Conservation (phyloP, 2,797 vertebrate genomes). For the Manis javanica region DNA sequence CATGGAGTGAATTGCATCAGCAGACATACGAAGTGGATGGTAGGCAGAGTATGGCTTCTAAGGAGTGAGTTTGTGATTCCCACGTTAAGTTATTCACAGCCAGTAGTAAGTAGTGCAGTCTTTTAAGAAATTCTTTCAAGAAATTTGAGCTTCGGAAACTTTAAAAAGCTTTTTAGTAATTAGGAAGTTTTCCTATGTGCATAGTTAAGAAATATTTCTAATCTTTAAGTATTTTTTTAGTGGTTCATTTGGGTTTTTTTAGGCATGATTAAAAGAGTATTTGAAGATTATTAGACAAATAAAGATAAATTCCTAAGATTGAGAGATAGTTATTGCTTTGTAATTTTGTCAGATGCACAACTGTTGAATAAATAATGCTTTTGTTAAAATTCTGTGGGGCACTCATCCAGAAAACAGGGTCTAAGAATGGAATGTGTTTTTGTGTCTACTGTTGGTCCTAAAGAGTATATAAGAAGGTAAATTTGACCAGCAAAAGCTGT, state of each 20-base stretch:
- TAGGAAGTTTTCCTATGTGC: background rate
- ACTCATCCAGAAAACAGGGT: slow-evolving; percentile 10
- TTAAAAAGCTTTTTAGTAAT: background rate
- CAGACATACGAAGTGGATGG: background rate
- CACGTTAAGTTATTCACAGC: background rate
- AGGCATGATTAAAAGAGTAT: slow-evolving; percentile 18
- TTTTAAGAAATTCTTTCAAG: background rate
- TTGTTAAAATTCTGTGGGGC: slow-evolving; percentile 45
- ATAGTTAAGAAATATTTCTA: background rate
- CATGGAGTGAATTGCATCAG: background rate
- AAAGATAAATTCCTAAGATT: slow-evolving; percentile 47
- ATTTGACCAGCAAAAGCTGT: slow-evolving; percentile 57
- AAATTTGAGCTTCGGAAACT: slow-evolving; percentile 14
- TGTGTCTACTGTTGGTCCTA: background rate
- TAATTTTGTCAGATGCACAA: slow-evolving; percentile 54
- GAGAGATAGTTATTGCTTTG: slow-evolving; percentile 47
- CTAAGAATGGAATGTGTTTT: slow-evolving; percentile 24
- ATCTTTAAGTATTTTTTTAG: background rate
- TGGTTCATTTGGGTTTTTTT: slow-evolving; percentile 39
- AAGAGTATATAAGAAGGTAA: slow-evolving; percentile 50
- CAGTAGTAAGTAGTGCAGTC: background rate
- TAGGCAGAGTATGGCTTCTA: background rate
- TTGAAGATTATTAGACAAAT: slow-evolving; percentile 51
- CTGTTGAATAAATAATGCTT: slow-evolving; percentile 63
- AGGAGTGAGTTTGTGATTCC: background rate